These are phyloP conservation scores for Ornithoptera alexandrae DNA, from an alignment of 2,888 invertebrate genomes.

Conservation along the genomic window DNA sequence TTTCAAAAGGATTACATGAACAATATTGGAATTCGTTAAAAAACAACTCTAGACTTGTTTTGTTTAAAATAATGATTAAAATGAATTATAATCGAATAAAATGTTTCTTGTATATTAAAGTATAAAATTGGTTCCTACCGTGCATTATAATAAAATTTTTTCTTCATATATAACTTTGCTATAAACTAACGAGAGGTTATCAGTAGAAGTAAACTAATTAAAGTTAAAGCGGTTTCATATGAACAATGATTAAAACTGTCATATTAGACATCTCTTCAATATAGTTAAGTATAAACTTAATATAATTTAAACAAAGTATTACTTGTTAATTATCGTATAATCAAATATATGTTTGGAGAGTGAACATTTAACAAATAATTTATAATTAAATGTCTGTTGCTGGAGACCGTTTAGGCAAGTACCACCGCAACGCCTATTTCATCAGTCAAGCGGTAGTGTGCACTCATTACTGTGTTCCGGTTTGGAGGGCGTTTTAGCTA, in stretches of 20 bases:
- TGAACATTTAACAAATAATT: no score
- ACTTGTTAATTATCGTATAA: no score
- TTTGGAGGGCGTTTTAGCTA: no score
- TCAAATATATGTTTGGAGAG: no score
- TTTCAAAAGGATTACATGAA: not conserved
- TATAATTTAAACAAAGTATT: not conserved
- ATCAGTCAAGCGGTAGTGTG: no score
- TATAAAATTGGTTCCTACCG: not conserved
- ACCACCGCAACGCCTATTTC: no score
- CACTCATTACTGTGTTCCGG: no score
- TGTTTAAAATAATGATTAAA: not conserved
- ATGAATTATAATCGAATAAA: not conserved
- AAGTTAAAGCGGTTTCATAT: not conserved
- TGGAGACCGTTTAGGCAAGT: no score
- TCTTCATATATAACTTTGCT: not conserved
- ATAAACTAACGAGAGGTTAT: not conserved
- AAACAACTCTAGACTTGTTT: not conserved
- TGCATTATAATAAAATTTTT: not conserved
- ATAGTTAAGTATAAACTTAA: not conserved
- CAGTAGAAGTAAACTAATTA: not conserved
- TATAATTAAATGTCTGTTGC: no score
- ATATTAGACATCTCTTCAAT: not conserved
- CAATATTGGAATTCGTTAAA: not conserved
- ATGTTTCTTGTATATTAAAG: not conserved
- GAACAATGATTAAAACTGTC: conserved; percentile 1